Evolutionary conservation across 2,113 vertebrate species (phyloP).

Genomic region (Ophiodon elongatus): DNA sequence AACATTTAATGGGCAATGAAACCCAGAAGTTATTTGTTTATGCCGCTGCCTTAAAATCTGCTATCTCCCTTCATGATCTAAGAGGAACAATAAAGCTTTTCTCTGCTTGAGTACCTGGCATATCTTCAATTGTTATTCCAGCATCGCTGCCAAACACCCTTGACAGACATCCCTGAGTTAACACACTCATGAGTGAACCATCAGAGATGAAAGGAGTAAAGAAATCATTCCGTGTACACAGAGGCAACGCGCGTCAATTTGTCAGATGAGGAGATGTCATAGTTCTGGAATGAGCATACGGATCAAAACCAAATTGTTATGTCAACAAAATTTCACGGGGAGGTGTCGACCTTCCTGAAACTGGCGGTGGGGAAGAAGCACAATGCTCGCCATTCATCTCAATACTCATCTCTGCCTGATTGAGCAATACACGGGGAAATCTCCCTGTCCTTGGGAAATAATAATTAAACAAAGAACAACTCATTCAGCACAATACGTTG

Average conservation of each 20-base stretch:
- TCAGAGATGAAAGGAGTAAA: slow-evolving; percentile 65
- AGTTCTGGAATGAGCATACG: slow-evolving; percentile 61
- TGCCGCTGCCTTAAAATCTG: slow-evolving; percentile 7
- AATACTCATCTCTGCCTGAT: slow-evolving; percentile 77
- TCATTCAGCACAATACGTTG: slow-evolving; percentile 63
- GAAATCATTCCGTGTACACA: slow-evolving; percentile 48
- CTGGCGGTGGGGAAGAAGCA: slow-evolving; percentile 63
- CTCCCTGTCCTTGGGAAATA: slow-evolving; percentile 69
- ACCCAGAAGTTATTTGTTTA: slow-evolving; percentile 38
- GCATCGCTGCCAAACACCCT: slow-evolving; percentile 57
- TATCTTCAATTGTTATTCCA: slow-evolving; percentile 65
- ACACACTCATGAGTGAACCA: slow-evolving; percentile 62
- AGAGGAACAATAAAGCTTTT: slow-evolving; percentile 60
- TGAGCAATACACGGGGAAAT: slow-evolving; percentile 78
- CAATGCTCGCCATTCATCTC: slow-evolving; percentile 80
- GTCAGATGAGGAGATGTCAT: slow-evolving; percentile 70
- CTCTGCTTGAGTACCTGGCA: slow-evolving; percentile 47
- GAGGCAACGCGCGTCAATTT: slow-evolving; percentile 63
- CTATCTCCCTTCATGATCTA: slow-evolving; percentile 54
- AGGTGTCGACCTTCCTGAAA: slow-evolving; percentile 65
- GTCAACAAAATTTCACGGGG: slow-evolving; percentile 74
- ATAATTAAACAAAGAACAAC: slow-evolving; percentile 76
- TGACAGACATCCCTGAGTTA: slow-evolving; percentile 55
- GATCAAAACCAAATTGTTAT: slow-evolving; percentile 70
- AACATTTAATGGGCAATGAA: slow-evolving; percentile 45